phyloP scores from a whole-genome alignment of 1,140 invertebrate species.

The Nixonia krombeini region DNA sequence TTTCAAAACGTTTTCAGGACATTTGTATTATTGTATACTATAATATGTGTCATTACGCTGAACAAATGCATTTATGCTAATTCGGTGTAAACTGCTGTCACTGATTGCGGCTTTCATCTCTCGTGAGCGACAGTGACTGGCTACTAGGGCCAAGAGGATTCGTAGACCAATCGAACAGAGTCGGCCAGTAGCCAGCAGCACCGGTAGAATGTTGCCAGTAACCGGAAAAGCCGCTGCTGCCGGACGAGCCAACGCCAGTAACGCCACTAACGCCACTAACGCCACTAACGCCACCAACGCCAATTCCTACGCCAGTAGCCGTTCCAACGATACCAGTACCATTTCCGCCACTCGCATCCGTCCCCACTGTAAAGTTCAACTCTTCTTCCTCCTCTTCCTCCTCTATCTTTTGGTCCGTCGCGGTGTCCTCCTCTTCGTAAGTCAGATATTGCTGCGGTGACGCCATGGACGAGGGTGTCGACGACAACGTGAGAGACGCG shows the following conservation, averaged over 20 bases:
- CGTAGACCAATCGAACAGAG: slow-evolving; percentile 68
- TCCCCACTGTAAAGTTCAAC: slow-evolving; percentile 22
- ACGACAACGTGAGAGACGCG: slow-evolving; percentile 66
- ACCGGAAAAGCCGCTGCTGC: slow-evolving; percentile 54
- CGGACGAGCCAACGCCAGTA: slow-evolving; percentile 25
- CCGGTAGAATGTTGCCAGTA: slow-evolving; percentile 67
- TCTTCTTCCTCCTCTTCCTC: slow-evolving; percentile 60
- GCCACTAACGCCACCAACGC: slow-evolving; percentile 44
- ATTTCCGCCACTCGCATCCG: slow-evolving; percentile 5
- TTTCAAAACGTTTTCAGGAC: background rate
- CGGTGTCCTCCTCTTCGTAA: slow-evolving; percentile 65
- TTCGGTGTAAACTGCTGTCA: slow-evolving; percentile 37
- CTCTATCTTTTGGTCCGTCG: slow-evolving; percentile 62
- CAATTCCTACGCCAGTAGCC: slow-evolving; percentile 52
- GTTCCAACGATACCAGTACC: slow-evolving; percentile 27
- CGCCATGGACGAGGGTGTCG: slow-evolving; percentile 66
- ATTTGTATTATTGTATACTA: background rate
- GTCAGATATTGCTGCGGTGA: slow-evolving; percentile 65
- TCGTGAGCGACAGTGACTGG: slow-evolving; percentile 57
- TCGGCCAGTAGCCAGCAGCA: slow-evolving; percentile 63
- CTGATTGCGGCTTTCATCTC: slow-evolving; percentile 62
- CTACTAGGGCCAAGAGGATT: slow-evolving; percentile 55
- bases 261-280: slow-evolving; percentile 4
- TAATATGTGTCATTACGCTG: slow-evolving; percentile 30
- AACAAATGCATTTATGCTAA: slow-evolving; percentile 32